Base-by-base conservation (phyloP, 2,797 vertebrate species). In the Sebastes reedi region DNA sequence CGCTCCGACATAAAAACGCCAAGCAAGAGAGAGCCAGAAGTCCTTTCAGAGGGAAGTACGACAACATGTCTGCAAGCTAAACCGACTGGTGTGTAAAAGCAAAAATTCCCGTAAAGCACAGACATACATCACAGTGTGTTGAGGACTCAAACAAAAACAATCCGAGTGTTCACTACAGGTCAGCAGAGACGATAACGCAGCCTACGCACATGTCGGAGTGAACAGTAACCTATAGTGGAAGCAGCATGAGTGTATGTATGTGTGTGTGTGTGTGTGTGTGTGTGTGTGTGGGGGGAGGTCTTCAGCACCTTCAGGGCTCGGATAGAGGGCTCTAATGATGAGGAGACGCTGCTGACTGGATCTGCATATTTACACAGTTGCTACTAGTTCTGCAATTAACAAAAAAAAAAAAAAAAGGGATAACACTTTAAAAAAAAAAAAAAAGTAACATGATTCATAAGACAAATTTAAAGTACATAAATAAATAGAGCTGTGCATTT, bases 281-380 rank as follows among this genome's bases (percentile, higher is more conserved):
- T 6, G 66, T n/a, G 39, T 13, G n/a, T 14, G 8, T 24, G 4
- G 18, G 65, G 10, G 32, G 25, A 18, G 50, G 55, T 24, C 55
- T n/a, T 78, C 79, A 87, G 82, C 86, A 89, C 85, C 87, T 90
- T 80, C 36, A 9, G 79, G 81, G 79, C 78, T 82, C 39, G 27
- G 77, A 84, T 50, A 71, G 70, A 65, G 42, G 61, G 60, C 20
- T 58, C 46, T 71, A 58, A 73, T 56, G 79, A 77, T 14, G 65
- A 73, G 55, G 71, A 85, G 72, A 83, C 60, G 61, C 84, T 82
- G 89, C 88, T 83, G 91, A 88, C 89, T 79, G 89, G 84, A 90
- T 90, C 92, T 94, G 91, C 84, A 91, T 94, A 95, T 95, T 94
- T 94, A 95, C 93, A 96, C 90, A 86, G 87, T 92, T 94, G 95